A percentile compares a stretch with the other conserved stretches of the same genome.
phyloP scores from a whole-genome alignment of 2,888 invertebrate genomes.

The Tanytarsus gracilentus region DNA sequence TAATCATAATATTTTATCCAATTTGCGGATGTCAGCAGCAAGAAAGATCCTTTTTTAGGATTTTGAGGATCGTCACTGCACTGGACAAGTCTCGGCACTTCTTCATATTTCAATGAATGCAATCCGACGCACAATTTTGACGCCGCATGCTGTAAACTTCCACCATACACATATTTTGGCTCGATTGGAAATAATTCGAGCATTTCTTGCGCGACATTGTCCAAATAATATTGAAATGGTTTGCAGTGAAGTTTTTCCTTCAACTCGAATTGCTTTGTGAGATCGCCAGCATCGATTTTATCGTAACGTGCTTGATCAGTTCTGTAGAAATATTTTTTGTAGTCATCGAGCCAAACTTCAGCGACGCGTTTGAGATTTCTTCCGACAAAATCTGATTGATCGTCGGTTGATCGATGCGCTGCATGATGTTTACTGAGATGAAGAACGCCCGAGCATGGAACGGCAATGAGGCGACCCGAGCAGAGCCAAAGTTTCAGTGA shows the following conservation, averaged over 20 bases:
- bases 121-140: neutral
- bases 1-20: neutral
- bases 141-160: too few species aligned
- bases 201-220: conserved; percentile 86
- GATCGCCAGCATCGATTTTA: conserved; percentile 68
- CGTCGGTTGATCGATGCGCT: too few species aligned
- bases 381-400: neutral
- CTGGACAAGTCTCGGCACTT: too few species aligned
- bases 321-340: conserved; percentile 73
- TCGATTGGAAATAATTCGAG: conserved; percentile 55
- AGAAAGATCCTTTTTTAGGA: too few species aligned
- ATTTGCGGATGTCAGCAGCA: neutral
- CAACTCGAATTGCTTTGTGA: conserved; percentile 65
- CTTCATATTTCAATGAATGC: too few species aligned
- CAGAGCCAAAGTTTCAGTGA: conserved; percentile 26
- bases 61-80: too few species aligned
- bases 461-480: neutral
- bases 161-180: too few species aligned
- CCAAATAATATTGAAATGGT: conserved; percentile 91
- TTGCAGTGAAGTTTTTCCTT: conserved; percentile 71
- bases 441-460: conserved; percentile 28
- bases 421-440: too few species aligned
- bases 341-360: conserved; percentile 99
- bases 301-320: conserved; percentile 63
- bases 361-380: conserved; percentile 88